Evolutionary conservation across 2,797 vertebrate species (phyloP), one percentile per base, ranked within the genome.

Genomic region (Coreius guichenoti): DNA sequence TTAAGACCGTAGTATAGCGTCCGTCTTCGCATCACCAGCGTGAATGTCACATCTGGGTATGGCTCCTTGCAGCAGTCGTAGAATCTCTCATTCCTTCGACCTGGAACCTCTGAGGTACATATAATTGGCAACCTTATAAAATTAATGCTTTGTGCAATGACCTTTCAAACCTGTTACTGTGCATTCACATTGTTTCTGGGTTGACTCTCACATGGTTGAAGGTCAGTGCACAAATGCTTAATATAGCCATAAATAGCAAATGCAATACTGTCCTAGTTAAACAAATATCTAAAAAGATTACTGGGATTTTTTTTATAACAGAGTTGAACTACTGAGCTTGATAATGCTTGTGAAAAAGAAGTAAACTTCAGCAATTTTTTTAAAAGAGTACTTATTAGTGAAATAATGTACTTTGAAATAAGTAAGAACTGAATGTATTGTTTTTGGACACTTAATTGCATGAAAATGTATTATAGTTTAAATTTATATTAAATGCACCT

Each of bases 21-120:
- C 63, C 96, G 92, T 2, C 96, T 95, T 31, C 96, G 93, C 94
- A 97, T 96, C 14, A 94, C 96, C n/a, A 97, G 94, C 0, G 96
- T 96, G 88, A 96, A 97, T 0, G 96, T 97, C 73, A 97, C 95
- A 1, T 97, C 96, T 0, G 96, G 96, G 84, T 97, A 97, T 0
- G 96, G 96, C 54, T 97, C 96, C 84, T 95, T 95, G 89, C 96
- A 97, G 63, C 96, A 97, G 5, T 95, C 96, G 0, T 97, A 97
- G 89, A 95, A 96, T 67, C 90, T 92, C 88, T 96, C 96, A 0
- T 91, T 96, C 84, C 95, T 93, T 83, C 95, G 95, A 56, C 95
- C 96, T 4, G 95, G 95, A 87, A 97, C 91, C 29, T 95, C 96
- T 97, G 72, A 13, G 76, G 5, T 63, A 79, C 58, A 83, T 14